Base-by-base conservation (phyloP, 2,888 invertebrate genomes). In the Xylophagus ater region DNA sequence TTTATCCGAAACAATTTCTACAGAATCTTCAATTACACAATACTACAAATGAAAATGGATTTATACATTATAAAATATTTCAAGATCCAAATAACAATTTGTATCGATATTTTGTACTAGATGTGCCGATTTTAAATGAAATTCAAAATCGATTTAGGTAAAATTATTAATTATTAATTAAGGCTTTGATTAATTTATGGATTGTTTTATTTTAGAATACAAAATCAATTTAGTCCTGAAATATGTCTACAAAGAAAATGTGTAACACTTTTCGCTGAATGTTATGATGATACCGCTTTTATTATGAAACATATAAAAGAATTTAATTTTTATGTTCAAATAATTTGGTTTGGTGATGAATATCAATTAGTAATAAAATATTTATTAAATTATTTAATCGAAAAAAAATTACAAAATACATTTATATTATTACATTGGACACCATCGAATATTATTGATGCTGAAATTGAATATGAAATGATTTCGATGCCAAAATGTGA, bases 401-500 rank as follows among this genome's bases (percentile, higher is more conserved):
- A 28, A 21, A 12, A 30, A 31, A 31, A 33, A 32, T 29, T 19
- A 23, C 64, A 66, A 41, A 37, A 44, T 20, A n/a, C 64, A 45
- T 71, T 74, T 8, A 57, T 81, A 14, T 70, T 83, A 39, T 66
- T 83, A 44, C 72, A 74, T 52, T 80, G 79, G 75, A 71, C 72
- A 8, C 82, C 83, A 1, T 78, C 76, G 26, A 70, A 71, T 33
- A 65, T 76, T 20, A 68, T 76, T 18, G 58, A 69, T 37, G 64
- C 65, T n/a, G 64, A 66, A 24, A 55, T 58, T 6, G 56, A 69
- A 15, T 75, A 67, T 47, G 49, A 59, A 2, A 66, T 67, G 17
- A 70, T 86, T 1, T 64, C 69, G 10, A 76, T 84, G 58, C 80
- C 81, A 2, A 64, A 70, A 19, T 82, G 82, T 54, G 70, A 73